Evolutionary conservation across 2,888 invertebrate genomes (phyloP), one percentile per base, ranked within the genome.

Genomic region (Drosophila quinaria): DNA sequence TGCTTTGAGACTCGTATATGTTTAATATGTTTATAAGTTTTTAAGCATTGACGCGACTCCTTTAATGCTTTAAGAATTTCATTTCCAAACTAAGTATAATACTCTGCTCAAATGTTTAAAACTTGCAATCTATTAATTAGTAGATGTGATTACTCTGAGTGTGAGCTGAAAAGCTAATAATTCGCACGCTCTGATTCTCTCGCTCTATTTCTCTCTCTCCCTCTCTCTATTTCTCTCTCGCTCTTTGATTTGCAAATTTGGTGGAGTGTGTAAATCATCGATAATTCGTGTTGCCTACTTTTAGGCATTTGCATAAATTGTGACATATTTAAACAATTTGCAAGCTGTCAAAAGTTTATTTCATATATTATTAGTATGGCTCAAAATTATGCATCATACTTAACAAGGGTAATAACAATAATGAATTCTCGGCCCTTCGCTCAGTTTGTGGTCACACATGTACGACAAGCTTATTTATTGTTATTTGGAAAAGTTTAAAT

Each of bases 401-500:
- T 11, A 51, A 52, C 41, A 44, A 60, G 31, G 44, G 39, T 29
- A 44, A 47, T 50, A 49, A 50, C 41, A 58, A 55, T 50, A 41
- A 19, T 19, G 8, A 73, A 35, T 41, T 25, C 41, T 52, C 13
- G 49, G 42, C 62, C 55, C 35, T 51, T 29, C 42, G 42, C 54
- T 33, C 61, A 64, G 61, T 59, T 47, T 50, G 47, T 17, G 55
- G 61, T 29, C 80, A 63, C 72, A 76, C 77, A 77, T 76, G 80
- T 63, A 60, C 56, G 55, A 73, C 69, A 80, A 63, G 65, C 58
- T 73, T 68, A 84, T 84, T 84, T 78, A 74, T 78, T 66, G 65
- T 50, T 74, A 72, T 77, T 80, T 64, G 69, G 42, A 41, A 76
- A 71, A 81, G 77, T 81, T 84, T 72, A 79, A 79, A 75, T 83